A percentile compares a stretch with the other conserved stretches of the same genome.
Conservation (phyloP, 2,888 invertebrate species). For the Polydrusus cervinus region DNA sequence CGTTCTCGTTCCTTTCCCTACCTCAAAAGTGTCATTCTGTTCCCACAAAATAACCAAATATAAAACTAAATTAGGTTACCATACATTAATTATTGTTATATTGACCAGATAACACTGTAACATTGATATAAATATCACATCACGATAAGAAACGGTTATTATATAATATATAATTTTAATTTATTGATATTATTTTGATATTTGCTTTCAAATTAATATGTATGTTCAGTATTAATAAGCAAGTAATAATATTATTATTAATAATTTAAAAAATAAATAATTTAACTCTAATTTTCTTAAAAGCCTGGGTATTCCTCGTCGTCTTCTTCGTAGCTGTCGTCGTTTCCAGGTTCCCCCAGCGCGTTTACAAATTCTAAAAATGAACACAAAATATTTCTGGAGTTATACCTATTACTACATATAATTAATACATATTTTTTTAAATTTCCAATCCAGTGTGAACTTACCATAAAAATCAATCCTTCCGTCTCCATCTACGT, state of each 20-base stretch:
- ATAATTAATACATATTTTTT: too few species aligned
- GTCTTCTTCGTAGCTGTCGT: slow-evolving; percentile 84
- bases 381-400: slow-evolving; percentile 30
- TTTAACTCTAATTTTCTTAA: slow-evolving; percentile 19
- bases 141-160: slow-evolving; percentile 35
- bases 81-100: too few species aligned
- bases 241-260: too few species aligned
- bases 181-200: slow-evolving; percentile 17
- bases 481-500: slow-evolving; percentile 94
- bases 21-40: too few species aligned
- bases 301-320: slow-evolving; percentile 73
- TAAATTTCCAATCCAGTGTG: too few species aligned
- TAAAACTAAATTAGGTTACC: too few species aligned
- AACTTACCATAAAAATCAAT: slow-evolving; percentile 91
- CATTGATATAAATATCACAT: slow-evolving; percentile 31
- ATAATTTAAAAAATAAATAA: too few species aligned
- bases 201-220: too few species aligned
- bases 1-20: too few species aligned
- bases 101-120: slow-evolving; percentile 8
- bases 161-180: neutral
- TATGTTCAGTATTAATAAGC: too few species aligned
- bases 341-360: slow-evolving; percentile 83
- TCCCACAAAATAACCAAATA: too few species aligned
- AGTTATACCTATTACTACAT: too few species aligned
- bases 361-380: slow-evolving; percentile 86